Base-by-base conservation (phyloP, 2,888 invertebrate genomes). In the Zeuzera pyrina region DNA sequence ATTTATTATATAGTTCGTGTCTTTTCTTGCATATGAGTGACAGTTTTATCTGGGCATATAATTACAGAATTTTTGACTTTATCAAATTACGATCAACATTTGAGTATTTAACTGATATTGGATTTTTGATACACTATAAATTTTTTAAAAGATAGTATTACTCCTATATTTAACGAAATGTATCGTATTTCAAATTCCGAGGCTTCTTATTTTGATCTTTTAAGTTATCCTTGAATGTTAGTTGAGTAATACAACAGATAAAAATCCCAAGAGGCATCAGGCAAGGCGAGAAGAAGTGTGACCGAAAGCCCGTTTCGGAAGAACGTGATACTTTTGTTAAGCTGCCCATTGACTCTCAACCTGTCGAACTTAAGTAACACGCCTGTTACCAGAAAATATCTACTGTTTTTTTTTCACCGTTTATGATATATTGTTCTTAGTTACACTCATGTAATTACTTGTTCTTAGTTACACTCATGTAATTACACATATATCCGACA, bases 291-390 rank as follows among this genome's bases (percentile, higher is more conserved):
- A 56, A 49, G 47, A 43, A 53, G 56, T 59, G 61, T 61, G 67
- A 64, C 67, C 63, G 48, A 56, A 53, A 50, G 58, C 57, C 54
- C 64, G 56, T 71, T 68, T 59, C 46, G 38, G 31, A 42, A 43
- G 39, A 37, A 71, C 71, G 70, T 72, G 70, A 68, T 47, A 48
- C 57, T 57, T 64, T 68, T 71, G 51, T 46, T 47, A 66, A 69
- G 39, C 37, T 46, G 46, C 43, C 52, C 44, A 46, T 59, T 52
- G 60, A 56, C 49, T 52, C 31, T 23, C 7, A 16, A 36, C 33
- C 38, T 43, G 35, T 39, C 39, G 39, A 42, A 43, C 38, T 35
- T 36, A 8, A 4, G 12, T 11, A n/a, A n/a, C 12, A 25, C n/a
- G 11, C 10, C 3, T 8, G n/a, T n/a, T 22, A 22, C n/a, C 2